A percentile compares a stretch with the other conserved stretches of the same genome.
Conservation (phyloP, 2,888 invertebrate species). For the Sturmia bella region DNA sequence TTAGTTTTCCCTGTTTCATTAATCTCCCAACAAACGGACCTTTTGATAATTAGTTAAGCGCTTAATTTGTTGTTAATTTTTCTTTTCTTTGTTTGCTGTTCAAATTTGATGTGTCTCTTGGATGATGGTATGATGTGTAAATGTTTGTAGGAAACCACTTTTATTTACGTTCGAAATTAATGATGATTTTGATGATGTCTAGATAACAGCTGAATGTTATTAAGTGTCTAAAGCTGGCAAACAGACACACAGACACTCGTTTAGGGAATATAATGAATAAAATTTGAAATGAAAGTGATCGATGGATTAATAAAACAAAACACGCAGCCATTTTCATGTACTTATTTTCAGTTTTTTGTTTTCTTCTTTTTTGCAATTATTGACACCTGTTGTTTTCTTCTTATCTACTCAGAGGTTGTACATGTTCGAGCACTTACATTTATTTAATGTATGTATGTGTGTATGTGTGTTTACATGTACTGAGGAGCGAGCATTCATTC, state of each 20-base stretch:
- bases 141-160: too few relatives aligned
- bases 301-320: conserved; percentile 60
- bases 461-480: too few relatives aligned
- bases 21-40: too few relatives aligned
- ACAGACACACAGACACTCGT: not conserved
- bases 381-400: conserved; percentile 49
- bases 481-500: not conserved
- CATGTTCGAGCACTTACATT: conserved; percentile 8
- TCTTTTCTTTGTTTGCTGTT: too few relatives aligned
- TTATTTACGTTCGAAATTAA: not conserved
- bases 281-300: conserved; percentile 59
- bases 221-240: conserved; percentile 23
- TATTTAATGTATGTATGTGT: too few relatives aligned
- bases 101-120: too few relatives aligned
- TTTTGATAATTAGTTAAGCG: too few relatives aligned
- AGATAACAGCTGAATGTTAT: conserved; percentile 31
- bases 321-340: conserved; percentile 29
- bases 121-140: not conserved
- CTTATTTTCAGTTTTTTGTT: not conserved
- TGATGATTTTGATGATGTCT: conserved; percentile 27
- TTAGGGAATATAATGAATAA: conserved; percentile 46
- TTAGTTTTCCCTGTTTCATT: too few relatives aligned
- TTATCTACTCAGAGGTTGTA: not conserved
- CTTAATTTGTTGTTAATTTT: too few relatives aligned
- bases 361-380: conserved; percentile 28